Evolutionary conservation across 2,797 vertebrate genomes (phyloP).

Genomic region (Caiman crocodilus): DNA sequence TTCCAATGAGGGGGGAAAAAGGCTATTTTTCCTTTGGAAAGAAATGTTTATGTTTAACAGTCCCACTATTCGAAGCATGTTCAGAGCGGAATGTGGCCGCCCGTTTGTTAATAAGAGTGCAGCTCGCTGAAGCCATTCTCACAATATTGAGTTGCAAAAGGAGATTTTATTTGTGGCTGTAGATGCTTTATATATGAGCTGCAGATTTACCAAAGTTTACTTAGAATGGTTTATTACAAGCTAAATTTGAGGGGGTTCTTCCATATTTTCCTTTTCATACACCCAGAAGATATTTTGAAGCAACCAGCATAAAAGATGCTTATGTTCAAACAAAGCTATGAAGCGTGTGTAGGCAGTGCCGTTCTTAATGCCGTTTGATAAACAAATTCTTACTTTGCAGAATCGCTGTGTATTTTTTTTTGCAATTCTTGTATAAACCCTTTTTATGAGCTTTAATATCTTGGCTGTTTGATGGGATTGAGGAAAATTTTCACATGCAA

Average conservation of each 20-base stretch:
- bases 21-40: conserved; percentile 48
- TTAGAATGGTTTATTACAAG: neutral
- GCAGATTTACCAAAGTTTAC: conserved; percentile 69
- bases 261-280: too few species aligned
- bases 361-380: conserved; percentile 33
- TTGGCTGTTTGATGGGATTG: neutral
- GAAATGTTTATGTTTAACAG: conserved; percentile 57
- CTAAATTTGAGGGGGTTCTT: conserved; percentile 59
- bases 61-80: conserved; percentile 51
- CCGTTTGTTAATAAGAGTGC: conserved; percentile 65
- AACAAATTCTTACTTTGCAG: neutral
- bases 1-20: neutral
- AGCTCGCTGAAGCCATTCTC: conserved; percentile 37
- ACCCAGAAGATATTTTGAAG: conserved; percentile 5
- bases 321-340: conserved; percentile 48
- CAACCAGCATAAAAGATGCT: neutral
- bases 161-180: conserved; percentile 43
- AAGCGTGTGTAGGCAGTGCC: conserved; percentile 30
- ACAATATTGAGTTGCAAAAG: conserved; percentile 41
- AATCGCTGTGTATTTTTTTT: conserved; percentile 1
- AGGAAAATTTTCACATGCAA: neutral
- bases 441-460: conserved; percentile 4
- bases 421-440: neutral
- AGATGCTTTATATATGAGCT: conserved; percentile 64
- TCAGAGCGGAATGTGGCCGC: conserved; percentile 52